Percentiles rank a stretch among this genome's conserved stretches.
Evolutionary conservation across 2,113 vertebrate species (phyloP).

Genomic region (Sebastes fasciatus): DNA sequence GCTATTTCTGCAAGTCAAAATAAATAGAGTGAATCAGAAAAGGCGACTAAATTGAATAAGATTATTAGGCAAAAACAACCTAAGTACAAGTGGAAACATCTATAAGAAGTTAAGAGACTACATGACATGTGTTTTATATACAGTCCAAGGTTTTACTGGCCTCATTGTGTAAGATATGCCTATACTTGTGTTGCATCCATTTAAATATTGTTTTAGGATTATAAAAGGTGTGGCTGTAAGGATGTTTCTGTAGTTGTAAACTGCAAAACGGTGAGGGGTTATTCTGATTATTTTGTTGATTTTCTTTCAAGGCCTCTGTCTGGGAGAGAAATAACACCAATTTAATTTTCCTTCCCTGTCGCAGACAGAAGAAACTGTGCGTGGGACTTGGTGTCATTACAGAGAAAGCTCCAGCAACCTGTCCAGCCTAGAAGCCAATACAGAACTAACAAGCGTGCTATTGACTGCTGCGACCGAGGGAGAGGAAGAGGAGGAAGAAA

Average conservation of each 20-base stretch:
- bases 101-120: not conserved
- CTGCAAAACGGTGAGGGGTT: not conserved
- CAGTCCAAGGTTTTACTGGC: no score
- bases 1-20: not conserved
- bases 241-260: slow-evolving; percentile 1
- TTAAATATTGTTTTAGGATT: not conserved
- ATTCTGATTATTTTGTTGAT: slow-evolving; percentile 2
- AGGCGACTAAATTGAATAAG: not conserved
- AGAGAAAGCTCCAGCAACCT: slow-evolving; percentile 39
- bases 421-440: slow-evolving; percentile 25
- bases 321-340: slow-evolving; percentile 12
- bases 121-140: not conserved
- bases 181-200: not conserved
- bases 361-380: slow-evolving; percentile 30
- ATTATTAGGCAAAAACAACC: not conserved
- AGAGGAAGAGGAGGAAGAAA: slow-evolving; percentile 33
- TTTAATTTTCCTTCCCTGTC: slow-evolving; percentile 23
- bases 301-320: not conserved
- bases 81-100: not conserved
- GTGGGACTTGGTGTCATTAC: slow-evolving; percentile 39
- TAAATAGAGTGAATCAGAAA: not conserved
- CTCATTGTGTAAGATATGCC: not conserved
- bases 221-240: not conserved
- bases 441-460: slow-evolving; percentile 40
- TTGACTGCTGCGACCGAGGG: slow-evolving; percentile 33